Conservation (phyloP, 2,113 vertebrate genomes). For the Danionella cerebrum region DNA sequence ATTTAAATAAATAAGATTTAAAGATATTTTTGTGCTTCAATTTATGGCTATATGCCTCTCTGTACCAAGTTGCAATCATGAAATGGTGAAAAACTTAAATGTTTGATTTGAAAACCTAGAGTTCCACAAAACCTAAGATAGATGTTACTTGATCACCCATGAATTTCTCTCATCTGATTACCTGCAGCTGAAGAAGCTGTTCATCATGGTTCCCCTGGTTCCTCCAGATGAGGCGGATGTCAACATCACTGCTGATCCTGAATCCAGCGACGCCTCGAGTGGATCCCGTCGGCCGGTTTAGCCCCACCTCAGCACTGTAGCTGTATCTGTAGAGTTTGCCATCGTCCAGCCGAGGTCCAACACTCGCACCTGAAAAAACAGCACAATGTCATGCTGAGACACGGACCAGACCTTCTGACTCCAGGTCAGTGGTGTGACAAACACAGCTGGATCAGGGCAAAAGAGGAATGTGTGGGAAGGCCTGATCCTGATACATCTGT, state of each 20-base stretch:
- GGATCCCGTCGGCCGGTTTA: constrained; percentile 67
- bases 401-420: background rate
- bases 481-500: too few relatives aligned
- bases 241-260: constrained; percentile 74
- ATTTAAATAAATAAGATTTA: too few relatives aligned
- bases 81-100: too few relatives aligned
- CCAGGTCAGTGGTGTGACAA: constrained; percentile 2
- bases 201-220: constrained; percentile 80
- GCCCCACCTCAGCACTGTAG: constrained; percentile 78
- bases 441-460: background rate
- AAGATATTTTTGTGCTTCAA: too few relatives aligned
- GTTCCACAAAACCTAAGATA: too few relatives aligned
- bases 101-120: too few relatives aligned
- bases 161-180: constrained; percentile 18
- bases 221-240: constrained; percentile 80
- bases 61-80: too few relatives aligned
- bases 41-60: too few relatives aligned
- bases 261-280: constrained; percentile 71
- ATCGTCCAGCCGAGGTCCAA: constrained; percentile 81
- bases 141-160: too few relatives aligned
- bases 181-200: constrained; percentile 74
- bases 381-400: constrained; percentile 16
- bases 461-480: constrained; percentile 5
- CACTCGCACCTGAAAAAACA: constrained; percentile 75
- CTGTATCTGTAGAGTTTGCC: constrained; percentile 82